Base-by-base conservation (phyloP, 2,113 vertebrate species). In the Sardina pilchardus region DNA sequence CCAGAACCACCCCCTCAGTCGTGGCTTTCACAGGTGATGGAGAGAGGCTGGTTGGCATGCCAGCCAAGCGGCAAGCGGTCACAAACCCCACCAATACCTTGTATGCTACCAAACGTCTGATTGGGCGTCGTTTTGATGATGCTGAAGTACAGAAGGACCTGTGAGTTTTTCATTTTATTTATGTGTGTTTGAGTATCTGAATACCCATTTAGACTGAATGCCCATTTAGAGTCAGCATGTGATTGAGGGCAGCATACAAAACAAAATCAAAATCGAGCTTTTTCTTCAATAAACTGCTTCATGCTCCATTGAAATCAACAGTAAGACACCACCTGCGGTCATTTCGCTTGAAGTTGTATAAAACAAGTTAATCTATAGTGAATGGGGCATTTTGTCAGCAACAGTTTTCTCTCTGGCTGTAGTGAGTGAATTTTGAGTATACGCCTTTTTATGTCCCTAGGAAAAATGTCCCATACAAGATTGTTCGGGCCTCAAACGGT, bases 31-130 rank as follows among this genome's bases (percentile, higher is more conserved):
- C 97, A 0, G 91, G 94, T 0, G 98, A 99, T 0, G 97, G 97
- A 0, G 98, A 99, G 44, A 95, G 98, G 67, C 92, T 99, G 91
- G 98, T 97, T 67, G 98, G 98, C 4, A 99, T 99, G 97, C 98
- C 98, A 0, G 98, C 98, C 0, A 99, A 99, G 91, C 96, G 98
- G 1, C 98, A 99, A 93, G 94, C 98, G 0, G 98, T 99, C 39
- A 99, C 98, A 21, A 99, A 99, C 92, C 98, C 98, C 0, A 95
- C 97, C 90, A 99, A 99, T 92, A 99, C 98, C 0, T 95, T 99
- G 84, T 99, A 99, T 0, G 98, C 98, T 44, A 99, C 98, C 85
- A 99, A 99, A 87, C 97, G 98, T 21, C 96, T 99, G 47, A 99
- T 99, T 3, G 98, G 98, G 8, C 96, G 98, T 1, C 97, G 98